Percentiles rank a stretch among this genome's conserved stretches.
These are phyloP conservation scores for Cricetomys ansorgei DNA, from an alignment of 2,113 vertebrate species.

Conservation along the genomic window DNA sequence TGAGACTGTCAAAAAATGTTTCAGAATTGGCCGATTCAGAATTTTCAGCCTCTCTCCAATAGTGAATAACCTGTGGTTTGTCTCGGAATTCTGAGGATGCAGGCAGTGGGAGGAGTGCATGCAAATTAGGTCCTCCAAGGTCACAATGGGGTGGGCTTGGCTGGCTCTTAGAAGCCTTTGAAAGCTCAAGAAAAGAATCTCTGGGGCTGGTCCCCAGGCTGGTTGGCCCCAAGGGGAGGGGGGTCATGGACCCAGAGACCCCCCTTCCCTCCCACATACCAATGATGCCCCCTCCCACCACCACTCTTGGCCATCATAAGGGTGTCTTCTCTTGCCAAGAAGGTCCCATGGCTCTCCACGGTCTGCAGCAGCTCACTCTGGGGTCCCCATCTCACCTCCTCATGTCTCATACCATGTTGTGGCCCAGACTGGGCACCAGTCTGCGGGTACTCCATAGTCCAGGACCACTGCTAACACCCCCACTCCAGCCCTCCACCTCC, in stretches of 20 bases:
- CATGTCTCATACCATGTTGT: neutral
- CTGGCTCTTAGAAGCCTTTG: neutral
- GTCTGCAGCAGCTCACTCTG: neutral
- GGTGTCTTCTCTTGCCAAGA: neutral
- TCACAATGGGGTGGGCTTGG: slow-evolving; percentile 61
- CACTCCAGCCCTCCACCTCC: neutral
- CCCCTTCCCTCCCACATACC: neutral
- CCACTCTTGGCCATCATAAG: neutral
- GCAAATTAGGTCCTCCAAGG: slow-evolving; percentile 54
- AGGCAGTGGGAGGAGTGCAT: slow-evolving; percentile 48
- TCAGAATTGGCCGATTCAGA: neutral
- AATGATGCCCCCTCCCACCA: neutral
- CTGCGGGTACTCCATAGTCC: neutral
- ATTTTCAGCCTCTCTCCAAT: neutral
- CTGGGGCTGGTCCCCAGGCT: neutral
- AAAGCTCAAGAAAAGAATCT: neutral
- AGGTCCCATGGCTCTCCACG: neutral
- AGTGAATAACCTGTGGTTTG: neutral
- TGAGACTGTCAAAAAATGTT: neutral
- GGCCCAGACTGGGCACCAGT: neutral
- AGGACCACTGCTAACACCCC: neutral
- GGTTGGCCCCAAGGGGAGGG: neutral
- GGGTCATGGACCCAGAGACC: slow-evolving; percentile 50
- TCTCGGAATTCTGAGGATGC: slow-evolving; percentile 24
- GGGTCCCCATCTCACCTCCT: neutral